Percentiles rank a stretch among this genome's conserved stretches.
Evolutionary conservation across 1,140 invertebrate genomes (phyloP).

Genomic region (Pseudobourletiella spinata): DNA sequence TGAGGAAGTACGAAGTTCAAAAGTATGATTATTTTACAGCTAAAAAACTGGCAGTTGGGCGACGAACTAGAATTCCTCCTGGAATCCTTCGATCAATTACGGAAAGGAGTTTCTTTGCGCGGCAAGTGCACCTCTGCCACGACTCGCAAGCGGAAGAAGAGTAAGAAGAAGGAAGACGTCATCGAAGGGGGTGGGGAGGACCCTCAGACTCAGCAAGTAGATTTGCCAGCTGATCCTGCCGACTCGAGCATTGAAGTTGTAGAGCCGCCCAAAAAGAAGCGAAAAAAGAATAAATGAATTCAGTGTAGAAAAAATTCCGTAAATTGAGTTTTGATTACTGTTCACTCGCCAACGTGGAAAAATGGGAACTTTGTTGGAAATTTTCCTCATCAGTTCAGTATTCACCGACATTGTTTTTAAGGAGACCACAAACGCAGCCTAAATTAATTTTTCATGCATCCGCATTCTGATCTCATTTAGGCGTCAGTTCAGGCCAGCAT

Average conservation of each 20-base stretch:
- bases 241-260: neutral
- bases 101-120: conserved; percentile 22
- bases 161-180: conserved; percentile 6
- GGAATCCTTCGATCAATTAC: conserved; percentile 13
- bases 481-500: too few relatives aligned
- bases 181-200: neutral
- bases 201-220: neutral
- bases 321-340: too few relatives aligned
- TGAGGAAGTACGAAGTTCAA: neutral
- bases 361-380: too few relatives aligned
- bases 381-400: too few relatives aligned
- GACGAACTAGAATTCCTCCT: conserved; percentile 19
- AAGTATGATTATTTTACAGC: conserved; percentile 8
- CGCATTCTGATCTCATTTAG: too few relatives aligned
- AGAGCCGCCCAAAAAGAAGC: conserved; percentile 2
- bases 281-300: conserved; percentile 12
- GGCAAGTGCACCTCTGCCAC: neutral
- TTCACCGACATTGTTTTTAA: too few relatives aligned
- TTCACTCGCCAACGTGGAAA: too few relatives aligned
- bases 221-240: neutral
- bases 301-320: too few relatives aligned
- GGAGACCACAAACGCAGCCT: too few relatives aligned
- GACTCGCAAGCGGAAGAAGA: conserved; percentile 6
- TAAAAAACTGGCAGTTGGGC: conserved; percentile 21
- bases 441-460: too few relatives aligned